These are phyloP conservation scores for Cheirogaleus major DNA, from an alignment of 2,797 vertebrate genomes.

Conservation along the genomic window DNA sequence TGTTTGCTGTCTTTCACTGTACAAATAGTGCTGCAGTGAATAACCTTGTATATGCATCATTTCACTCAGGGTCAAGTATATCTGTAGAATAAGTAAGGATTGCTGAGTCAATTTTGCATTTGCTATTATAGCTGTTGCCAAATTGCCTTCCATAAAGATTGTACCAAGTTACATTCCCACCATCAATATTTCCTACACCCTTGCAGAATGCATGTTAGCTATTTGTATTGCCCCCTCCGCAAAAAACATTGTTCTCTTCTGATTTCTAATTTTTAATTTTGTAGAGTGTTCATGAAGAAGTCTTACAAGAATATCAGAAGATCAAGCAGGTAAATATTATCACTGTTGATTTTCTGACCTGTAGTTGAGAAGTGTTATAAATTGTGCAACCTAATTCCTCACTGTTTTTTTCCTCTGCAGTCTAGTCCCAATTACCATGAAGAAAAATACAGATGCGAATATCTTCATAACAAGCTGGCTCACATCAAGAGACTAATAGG, in stretches of 20 bases:
- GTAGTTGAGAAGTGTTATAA: background rate
- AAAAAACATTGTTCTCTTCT: conserved; percentile 8
- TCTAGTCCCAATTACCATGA: conserved; percentile 91
- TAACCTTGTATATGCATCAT: background rate
- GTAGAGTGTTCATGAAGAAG: conserved; percentile 92
- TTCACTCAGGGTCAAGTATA: background rate
- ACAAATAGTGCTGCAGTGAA: background rate
- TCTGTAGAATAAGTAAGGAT: background rate
- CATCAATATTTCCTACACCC: background rate
- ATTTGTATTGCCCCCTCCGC: background rate
- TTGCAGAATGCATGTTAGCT: background rate
- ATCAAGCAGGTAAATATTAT: conserved; percentile 89
- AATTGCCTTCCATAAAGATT: conserved; percentile 35
- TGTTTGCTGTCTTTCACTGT: background rate
- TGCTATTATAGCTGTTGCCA: conserved; percentile 43
- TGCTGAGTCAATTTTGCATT: conserved; percentile 54
- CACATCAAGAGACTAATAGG: conserved; percentile 94
- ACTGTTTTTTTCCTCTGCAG: conserved; percentile 78
- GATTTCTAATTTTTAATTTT: conserved; percentile 56
- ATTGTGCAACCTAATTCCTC: conserved; percentile 6
- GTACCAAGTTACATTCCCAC: background rate
- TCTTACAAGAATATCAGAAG: conserved; percentile 93
- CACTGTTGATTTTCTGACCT: background rate
- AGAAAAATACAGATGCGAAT: conserved; percentile 93
- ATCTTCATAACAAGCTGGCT: conserved; percentile 95